Evolutionary conservation across 2,888 invertebrate species (phyloP), one percentile per base, ranked within the genome.

Genomic region (Orchestes rusci): DNA sequence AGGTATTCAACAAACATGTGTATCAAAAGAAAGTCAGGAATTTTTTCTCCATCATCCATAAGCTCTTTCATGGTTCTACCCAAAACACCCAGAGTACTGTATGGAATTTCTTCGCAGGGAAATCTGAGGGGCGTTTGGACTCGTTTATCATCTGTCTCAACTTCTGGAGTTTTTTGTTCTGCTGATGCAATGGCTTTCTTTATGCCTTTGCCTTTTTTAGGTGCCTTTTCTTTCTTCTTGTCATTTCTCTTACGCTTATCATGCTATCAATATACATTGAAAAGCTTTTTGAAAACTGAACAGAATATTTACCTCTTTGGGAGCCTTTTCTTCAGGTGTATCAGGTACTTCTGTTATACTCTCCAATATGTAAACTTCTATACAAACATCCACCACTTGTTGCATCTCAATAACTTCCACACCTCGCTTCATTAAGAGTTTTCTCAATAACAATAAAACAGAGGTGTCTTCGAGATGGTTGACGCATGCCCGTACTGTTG

Each of bases 1-100:
- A 82, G 59, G 56, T 79, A 80, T 56, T 79, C 78, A 1, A 78
- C 67, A 50, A 82, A 65, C 65, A 77, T 76, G 16, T 73, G 72
- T 3, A 75, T 70, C 29, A 76, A 48, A 19, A 80, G 64, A 56
- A 73, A 66, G 59, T 79, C 76, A 3, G 56, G 58, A n/a, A 67
- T 48, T 4, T 53, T 44, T 37, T 74, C 68, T 3, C 81, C 81
- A 43, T 68, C 60, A 46, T 66, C 68, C 15, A 82, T 61, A 23
- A 69, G 59, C 57, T 79, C 74, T 50, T 75, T 73, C 2, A 73
- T 72, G 57, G 74, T 69, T 61, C 70, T 71, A 1, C 82, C 80
- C 29, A 78, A 61, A 38, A 70, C 69, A 3, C 77, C 80, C 31
- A 71, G 53, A 18, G 60, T 37, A 3, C 75, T 73, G 20, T 79